Evolutionary conservation across 2,797 vertebrate species (phyloP), one percentile per base, ranked within the genome.

Genomic region (Silurus lanzhouensis): DNA sequence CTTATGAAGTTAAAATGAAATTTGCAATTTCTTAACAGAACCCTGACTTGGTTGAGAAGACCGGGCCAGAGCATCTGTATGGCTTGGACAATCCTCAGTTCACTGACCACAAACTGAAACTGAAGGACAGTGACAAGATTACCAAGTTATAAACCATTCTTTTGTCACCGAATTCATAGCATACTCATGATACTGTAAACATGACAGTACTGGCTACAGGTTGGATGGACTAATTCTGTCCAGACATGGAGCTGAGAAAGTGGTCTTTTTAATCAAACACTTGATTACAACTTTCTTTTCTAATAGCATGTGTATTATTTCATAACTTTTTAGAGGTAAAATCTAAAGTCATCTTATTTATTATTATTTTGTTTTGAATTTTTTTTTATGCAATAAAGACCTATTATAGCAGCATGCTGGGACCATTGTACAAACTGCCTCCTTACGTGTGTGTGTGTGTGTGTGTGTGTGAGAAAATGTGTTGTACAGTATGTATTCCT

Each of bases 71-170:
- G 6, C 61, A 91, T 48, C 17, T 90, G 3, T 80, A 88, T 48
- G 91, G 84, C 82, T 77, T 84, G 10, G 89, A 93, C 87, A 92
- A 94, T 81, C 67, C 85, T 38, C 48, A 88, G 10, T 92, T 93
- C 82, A 87, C 14, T 71, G 89, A 91, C 6, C 74, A 20, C 14
- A 84, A 89, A n/a, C 68, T 82, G 8, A 91, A 92, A 0, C 31
- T 72, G 27, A 91, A 89, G 90, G 84, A 90, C 25, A 17, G 0
- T 74, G 92, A 92, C 68, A 91, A 90, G 64, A 76, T 64, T 22
- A 95, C 94, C 31, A 92, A 89, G 84, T 87, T 96, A 5, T 96
- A 91, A 92, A n/a, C 5, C 27, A 70, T 82, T 77, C 46, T n/a
- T 38, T 8, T 58, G 46, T 68, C 70, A 15, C 38, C 10, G 48